These are phyloP conservation scores for Pollenia amentaria DNA, from an alignment of 2,888 invertebrate genomes.

Conservation along the genomic window DNA sequence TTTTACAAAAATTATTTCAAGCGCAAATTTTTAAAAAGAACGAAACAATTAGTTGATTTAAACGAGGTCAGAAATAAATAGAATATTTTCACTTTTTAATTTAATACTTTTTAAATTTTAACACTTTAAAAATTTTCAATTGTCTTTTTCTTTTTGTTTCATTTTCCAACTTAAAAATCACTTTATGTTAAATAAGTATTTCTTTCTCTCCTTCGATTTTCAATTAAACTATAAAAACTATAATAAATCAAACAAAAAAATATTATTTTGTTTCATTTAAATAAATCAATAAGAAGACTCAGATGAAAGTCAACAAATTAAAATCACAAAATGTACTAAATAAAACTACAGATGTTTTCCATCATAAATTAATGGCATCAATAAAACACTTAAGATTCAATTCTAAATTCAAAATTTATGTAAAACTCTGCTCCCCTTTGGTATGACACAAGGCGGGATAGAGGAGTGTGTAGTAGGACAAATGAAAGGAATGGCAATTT, in stretches of 20 bases:
- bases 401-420: constrained; percentile 62
- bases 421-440: constrained; percentile 21
- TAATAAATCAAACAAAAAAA: constrained; percentile 63
- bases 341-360: constrained; percentile 70
- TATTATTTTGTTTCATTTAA: constrained; percentile 60
- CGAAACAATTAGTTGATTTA: too few species aligned
- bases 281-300: constrained; percentile 70
- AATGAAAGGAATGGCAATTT: constrained; percentile 34
- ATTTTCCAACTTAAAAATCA: constrained; percentile 14
- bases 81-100: too few species aligned
- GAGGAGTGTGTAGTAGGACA: neutral
- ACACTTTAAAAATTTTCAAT: constrained; percentile 13
- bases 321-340: constrained; percentile 69
- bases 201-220: constrained; percentile 29
- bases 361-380: constrained; percentile 74
- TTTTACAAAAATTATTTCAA: too few species aligned
- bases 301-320: constrained; percentile 72
- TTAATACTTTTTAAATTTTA: too few species aligned
- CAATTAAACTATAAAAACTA: constrained; percentile 30
- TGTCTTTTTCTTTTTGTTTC: neutral
- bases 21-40: too few species aligned
- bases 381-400: constrained; percentile 75
- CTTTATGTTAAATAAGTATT: constrained; percentile 17
- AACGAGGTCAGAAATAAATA: too few species aligned
- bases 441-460: neutral